Percentiles rank a stretch among this genome's conserved stretches.
Conservation (phyloP, 2,797 vertebrate species). For the Spinus olivaceus region DNA sequence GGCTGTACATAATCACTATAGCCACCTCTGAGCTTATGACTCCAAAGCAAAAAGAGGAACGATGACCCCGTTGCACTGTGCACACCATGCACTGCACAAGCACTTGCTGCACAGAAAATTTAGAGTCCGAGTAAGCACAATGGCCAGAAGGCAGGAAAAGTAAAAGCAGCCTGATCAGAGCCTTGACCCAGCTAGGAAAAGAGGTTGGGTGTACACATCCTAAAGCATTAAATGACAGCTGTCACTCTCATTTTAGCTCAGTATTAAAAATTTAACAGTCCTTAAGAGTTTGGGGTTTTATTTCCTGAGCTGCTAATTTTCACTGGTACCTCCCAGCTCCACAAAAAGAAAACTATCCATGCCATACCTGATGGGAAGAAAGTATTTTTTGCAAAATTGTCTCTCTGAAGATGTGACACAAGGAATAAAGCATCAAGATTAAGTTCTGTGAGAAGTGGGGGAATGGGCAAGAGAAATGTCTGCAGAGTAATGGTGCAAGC, state of each 20-base stretch:
- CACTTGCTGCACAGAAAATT: neutral
- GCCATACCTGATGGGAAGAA: neutral
- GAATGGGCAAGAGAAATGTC: neutral
- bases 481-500: slow-evolving; percentile 43
- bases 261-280: neutral
- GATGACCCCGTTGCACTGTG: neutral
- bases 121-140: neutral
- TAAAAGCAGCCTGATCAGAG: neutral
- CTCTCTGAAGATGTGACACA: neutral
- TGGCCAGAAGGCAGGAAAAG: neutral
- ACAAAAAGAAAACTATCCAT: neutral
- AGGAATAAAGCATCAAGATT: slow-evolving; percentile 19
- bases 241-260: neutral
- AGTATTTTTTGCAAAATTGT: neutral
- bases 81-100: neutral
- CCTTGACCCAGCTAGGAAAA: neutral
- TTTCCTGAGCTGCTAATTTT: neutral
- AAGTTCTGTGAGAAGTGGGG: neutral
- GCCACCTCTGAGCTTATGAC: neutral
- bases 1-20: neutral
- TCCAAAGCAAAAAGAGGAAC: neutral
- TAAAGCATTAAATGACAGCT: neutral
- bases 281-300: neutral
- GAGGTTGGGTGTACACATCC: neutral
- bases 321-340: neutral